phyloP scores from a whole-genome alignment of 1,140 invertebrate species.

The Spodoptera frugiperda region DNA sequence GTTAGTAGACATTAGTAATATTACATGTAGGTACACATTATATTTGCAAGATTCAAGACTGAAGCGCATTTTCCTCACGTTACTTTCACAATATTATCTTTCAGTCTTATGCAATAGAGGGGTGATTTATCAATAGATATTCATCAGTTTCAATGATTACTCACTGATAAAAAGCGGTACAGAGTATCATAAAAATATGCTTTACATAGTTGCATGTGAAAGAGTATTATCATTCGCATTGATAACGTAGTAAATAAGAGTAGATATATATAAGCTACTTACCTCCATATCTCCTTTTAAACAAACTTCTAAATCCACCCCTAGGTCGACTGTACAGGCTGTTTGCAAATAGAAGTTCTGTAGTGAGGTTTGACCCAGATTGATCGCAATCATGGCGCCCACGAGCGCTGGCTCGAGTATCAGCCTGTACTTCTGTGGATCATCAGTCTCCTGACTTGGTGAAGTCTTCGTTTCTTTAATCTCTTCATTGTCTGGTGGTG shows the following conservation, averaged over 20 bases:
- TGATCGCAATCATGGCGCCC: constrained; percentile 81
- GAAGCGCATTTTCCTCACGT: too few relatives aligned
- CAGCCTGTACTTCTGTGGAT: constrained; percentile 66
- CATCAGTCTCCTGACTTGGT: constrained; percentile 23
- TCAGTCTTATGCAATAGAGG: too few relatives aligned
- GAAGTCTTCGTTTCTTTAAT: constrained; percentile 2
- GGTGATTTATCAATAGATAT: too few relatives aligned
- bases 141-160: too few relatives aligned
- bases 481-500: background rate
- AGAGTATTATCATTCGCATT: background rate
- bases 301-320: constrained; percentile 67
- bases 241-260: background rate
- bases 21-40: too few relatives aligned
- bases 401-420: constrained; percentile 77
- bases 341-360: constrained; percentile 81
- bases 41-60: too few relatives aligned
- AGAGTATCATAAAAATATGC: too few relatives aligned
- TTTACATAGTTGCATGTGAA: background rate
- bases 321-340: constrained; percentile 77
- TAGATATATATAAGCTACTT: constrained; percentile 62
- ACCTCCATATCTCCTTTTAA: constrained; percentile 74
- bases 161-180: too few relatives aligned
- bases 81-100: too few relatives aligned
- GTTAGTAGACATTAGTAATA: too few relatives aligned
- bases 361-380: constrained; percentile 77